Evolutionary conservation across 1,140 invertebrate species (phyloP), one percentile per base, ranked within the genome.

Genomic region (Mactra quadrangularis): DNA sequence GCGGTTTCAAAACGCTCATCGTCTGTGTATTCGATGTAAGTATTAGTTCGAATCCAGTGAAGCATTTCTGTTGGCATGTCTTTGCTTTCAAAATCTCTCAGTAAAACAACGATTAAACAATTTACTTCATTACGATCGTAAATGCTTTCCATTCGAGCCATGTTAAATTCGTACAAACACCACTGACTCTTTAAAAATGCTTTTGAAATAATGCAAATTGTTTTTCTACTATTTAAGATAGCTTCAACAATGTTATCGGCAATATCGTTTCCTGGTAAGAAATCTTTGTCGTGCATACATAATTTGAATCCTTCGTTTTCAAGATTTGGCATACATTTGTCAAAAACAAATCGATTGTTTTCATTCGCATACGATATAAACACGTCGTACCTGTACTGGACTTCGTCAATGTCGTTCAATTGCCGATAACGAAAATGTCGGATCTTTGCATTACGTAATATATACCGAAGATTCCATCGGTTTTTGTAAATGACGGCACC

Each of bases 131-230:
- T 33, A 11, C 74, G 64, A 0, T 33, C 53, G 25, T 82, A 72
- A 38, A 82, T 64, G 38, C 70, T 64, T 45, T 74, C 70, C 79
- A 82, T 74, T 75, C 79, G 31, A 25, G 71, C 79, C 70, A 82
- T 82, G 38, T 82, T 71, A 22, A 82, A 75, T 68, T 82, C 79
- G 33, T 64, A 96, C 47, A 94, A 85, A 87, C 95, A 96, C 95
- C 95, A 96, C 33, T 95, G 94, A n/a, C 95, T 95, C 76, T 94
- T 94, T 0, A 94, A 93, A 89, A 95, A 95, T 59, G 93, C 92
- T 83, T 95, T 93, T 72, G 94, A 95, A 38, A 96, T 92, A 15
- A 96, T 89, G 38, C 95, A 90, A 47, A 96, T 89, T 15, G 95
- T 94, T 89, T 94, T 95, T 57, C 94, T 93, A 87, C 95, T 95